Percentiles rank a stretch among this genome's conserved stretches.
Conservation (phyloP, 1,140 invertebrate species). For the Aphaenogaster rudis region DNA sequence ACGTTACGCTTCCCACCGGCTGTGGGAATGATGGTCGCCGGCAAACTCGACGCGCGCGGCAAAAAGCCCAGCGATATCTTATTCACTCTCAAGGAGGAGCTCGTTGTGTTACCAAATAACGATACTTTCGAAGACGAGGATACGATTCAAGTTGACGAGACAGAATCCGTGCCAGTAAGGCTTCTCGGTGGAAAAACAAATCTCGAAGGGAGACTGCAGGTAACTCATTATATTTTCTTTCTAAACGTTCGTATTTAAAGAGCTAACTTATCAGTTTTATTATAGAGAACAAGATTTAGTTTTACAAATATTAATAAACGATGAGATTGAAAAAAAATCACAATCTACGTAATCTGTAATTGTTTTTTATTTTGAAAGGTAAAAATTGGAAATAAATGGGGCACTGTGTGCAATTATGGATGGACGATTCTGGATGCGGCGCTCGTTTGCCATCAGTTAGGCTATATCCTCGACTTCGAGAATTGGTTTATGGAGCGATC, state of each 20-base stretch:
- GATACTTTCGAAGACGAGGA: conserved; percentile 85
- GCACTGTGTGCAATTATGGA: conserved; percentile 98
- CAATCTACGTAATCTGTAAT: background rate
- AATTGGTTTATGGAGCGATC: conserved; percentile 95
- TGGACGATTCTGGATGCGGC: conserved; percentile 98
- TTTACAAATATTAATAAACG: conserved; percentile 10
- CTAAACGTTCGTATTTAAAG: background rate
- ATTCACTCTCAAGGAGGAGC: conserved; percentile 92
- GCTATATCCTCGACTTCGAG: conserved; percentile 95
- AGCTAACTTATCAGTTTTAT: background rate
- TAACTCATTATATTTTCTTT: conserved; percentile 77
- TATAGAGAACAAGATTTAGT: background rate
- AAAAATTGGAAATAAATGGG: conserved; percentile 95
- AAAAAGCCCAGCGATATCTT: conserved; percentile 92
- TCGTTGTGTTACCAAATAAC: conserved; percentile 89
- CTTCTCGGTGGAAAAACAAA: conserved; percentile 92
- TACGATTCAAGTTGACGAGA: conserved; percentile 82
- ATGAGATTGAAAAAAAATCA: background rate
- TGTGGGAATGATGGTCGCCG: conserved; percentile 98
- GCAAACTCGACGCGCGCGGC: conserved; percentile 94
- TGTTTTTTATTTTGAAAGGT: conserved; percentile 85
- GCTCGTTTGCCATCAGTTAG: conserved; percentile 98
- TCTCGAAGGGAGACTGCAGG: conserved; percentile 93
- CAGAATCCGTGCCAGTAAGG: conserved; percentile 89
- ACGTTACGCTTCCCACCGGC: conserved; percentile 95